Evolutionary conservation across 2,797 vertebrate species (phyloP).

Genomic region (Centroberyx gerrardi): DNA sequence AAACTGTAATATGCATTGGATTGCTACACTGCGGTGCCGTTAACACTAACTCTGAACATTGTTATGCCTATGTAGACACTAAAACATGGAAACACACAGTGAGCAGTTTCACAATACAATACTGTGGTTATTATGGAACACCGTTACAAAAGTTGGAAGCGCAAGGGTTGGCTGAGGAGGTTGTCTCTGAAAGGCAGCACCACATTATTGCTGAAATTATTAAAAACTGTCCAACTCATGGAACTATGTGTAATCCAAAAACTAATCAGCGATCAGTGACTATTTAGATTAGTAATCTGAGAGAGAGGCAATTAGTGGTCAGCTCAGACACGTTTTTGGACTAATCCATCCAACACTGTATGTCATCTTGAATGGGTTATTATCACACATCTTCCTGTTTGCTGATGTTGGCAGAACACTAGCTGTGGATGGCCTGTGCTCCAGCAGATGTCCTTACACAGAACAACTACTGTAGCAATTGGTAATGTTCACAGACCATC

Average conservation of each 20-base stretch:
- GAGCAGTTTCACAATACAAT: no score
- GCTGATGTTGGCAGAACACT: conserved; percentile 26
- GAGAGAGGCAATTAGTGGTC: conserved; percentile 40
- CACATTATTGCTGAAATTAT: neutral
- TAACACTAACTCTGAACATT: no score
- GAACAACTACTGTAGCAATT: conserved; percentile 9
- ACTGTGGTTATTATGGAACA: no score
- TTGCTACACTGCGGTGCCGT: no score
- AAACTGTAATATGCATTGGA: no score
- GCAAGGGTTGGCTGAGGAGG: no score
- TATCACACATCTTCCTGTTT: conserved; percentile 24
- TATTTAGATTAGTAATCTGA: conserved; percentile 46
- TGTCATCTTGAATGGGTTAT: conserved; percentile 21
- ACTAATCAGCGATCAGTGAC: conserved; percentile 35
- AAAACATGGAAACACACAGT: no score
- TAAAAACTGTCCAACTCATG: conserved; percentile 23
- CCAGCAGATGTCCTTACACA: neutral
- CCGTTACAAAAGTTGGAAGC: no score
- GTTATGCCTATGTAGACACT: no score
- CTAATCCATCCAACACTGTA: neutral
- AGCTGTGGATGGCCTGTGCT: neutral
- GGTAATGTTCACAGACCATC: conserved; percentile 10
- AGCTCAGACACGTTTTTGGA: conserved; percentile 6
- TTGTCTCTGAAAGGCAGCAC: no score
- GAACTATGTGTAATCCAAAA: conserved; percentile 45